Evolutionary conservation across 2,888 invertebrate genomes (phyloP), one percentile per base, ranked within the genome.

Genomic region (Eupeodes latifasciatus): DNA sequence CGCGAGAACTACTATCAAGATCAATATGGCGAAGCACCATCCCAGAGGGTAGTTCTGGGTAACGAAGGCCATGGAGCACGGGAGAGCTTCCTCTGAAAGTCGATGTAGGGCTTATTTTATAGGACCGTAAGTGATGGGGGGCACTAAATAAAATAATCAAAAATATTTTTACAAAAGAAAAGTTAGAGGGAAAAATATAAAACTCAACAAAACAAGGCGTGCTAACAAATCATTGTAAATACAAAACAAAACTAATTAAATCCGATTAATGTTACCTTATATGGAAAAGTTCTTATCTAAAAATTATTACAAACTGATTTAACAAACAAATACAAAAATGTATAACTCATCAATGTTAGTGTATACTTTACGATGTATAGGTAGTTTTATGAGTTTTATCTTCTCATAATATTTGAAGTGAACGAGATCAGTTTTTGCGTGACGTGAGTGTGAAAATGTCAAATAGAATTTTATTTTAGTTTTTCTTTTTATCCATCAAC

Each of bases 1-100:
- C 95, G 98, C n/a, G 97, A 98, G 91, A 98, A 98, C 92, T 98
- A 98, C 93, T 98, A 98, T 92, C 97, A 98, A 92, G 97, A 96
- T 92, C 98, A 98, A 93, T 98, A 98, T 92, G 98, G 98, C 6
- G 97, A 97, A 91, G 97, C 97, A 1, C 93, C 93, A 3, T 94
- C 94, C 59, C 94, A 94, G 90, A 92, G 94, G 1, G 94, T 94
- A 16, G 93, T 94, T 90, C 85, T 94, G 47, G 94, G 94, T 74
- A 93, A 93, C 81, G 94, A 94, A 87, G 91, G 94, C 11, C 93
- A 93, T 75, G 94, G 94, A 0, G 94, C 94, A 5, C 90, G 94
- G 5, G 94, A 94, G 89, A 94, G 94, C 83, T 94, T 94, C 84
- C 94, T 94, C 85, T 94, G 93, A 94, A 93, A 91, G 90, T 91